Evolutionary conservation across 1,140 invertebrate genomes (phyloP).

Genomic region (Tribolium madens): DNA sequence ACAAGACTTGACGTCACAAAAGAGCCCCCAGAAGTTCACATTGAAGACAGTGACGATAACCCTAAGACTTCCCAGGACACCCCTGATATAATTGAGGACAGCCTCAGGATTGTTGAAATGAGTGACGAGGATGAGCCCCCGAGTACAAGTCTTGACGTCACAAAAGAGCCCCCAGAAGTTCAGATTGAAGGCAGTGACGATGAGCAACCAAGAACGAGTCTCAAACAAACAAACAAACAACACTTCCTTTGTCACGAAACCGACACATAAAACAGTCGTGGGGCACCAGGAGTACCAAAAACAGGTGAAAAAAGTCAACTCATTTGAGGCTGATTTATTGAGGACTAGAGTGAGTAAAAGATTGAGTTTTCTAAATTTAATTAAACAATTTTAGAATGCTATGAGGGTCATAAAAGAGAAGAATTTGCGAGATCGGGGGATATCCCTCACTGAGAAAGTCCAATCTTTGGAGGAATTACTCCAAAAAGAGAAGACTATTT

Average conservation of each 20-base stretch:
- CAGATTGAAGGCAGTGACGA: too few species aligned
- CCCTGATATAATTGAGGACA: neutral
- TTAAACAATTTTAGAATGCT: constrained; percentile 62
- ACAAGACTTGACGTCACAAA: too few species aligned
- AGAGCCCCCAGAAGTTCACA: too few species aligned
- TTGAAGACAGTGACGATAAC: too few species aligned
- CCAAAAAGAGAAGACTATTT: constrained; percentile 63
- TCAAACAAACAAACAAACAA: neutral
- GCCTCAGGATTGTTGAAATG: neutral
- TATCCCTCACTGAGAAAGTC: constrained; percentile 65
- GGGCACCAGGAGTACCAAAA: constrained; percentile 26
- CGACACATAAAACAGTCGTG: neutral
- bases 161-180: too few species aligned
- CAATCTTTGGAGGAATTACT: constrained; percentile 64
- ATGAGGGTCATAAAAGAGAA: constrained; percentile 67
- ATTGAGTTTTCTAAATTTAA: neutral
- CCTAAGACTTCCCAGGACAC: neutral
- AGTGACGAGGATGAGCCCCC: neutral
- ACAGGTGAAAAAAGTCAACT: constrained; percentile 1
- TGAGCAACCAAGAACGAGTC: too few species aligned
- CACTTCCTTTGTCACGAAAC: neutral
- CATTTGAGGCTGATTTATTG: constrained; percentile 13
- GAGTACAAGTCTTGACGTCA: too few species aligned
- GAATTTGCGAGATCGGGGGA: constrained; percentile 69
- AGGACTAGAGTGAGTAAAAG: constrained; percentile 12